A percentile compares a stretch with the other conserved stretches of the same genome.
phyloP scores from a whole-genome alignment of 2,113 vertebrate genomes.

The Motacilla tschutschensis region DNA sequence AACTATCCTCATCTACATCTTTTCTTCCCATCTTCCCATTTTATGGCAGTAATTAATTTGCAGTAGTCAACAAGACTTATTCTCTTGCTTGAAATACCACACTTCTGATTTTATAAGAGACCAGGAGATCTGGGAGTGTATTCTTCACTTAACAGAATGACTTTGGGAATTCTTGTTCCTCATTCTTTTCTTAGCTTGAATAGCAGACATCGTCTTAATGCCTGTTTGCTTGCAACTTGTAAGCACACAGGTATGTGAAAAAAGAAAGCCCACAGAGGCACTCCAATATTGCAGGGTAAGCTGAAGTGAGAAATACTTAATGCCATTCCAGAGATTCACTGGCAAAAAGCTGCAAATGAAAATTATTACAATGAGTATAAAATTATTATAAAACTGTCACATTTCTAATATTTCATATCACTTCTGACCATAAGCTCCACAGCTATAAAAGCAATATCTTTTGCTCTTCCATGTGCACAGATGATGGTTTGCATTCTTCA shows the following conservation, averaged over 20 bases:
- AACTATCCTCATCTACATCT: neutral
- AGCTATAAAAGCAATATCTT: constrained; percentile 75
- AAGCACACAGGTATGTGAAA: neutral
- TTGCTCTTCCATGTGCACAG: constrained; percentile 52
- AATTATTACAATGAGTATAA: constrained; percentile 71
- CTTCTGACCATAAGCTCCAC: constrained; percentile 74
- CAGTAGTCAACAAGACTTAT: constrained; percentile 13
- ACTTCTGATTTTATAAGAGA: neutral
- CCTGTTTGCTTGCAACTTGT: constrained; percentile 35
- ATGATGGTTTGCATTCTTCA: constrained; percentile 66
- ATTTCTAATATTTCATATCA: constrained; percentile 76
- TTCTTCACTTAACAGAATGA: neutral
- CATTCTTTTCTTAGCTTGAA: constrained; percentile 2
- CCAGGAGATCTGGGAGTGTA: neutral
- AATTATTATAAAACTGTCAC: constrained; percentile 78
- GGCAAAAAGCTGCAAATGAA: constrained; percentile 64
- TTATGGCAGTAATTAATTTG: constrained; percentile 8
- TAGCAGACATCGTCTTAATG: neutral
- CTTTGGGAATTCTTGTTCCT: constrained; percentile 13
- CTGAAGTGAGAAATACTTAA: constrained; percentile 56
- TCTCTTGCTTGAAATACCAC: neutral
- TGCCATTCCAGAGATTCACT: constrained; percentile 56
- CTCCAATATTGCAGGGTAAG: constrained; percentile 27
- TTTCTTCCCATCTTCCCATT: neutral
- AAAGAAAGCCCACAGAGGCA: constrained; percentile 28